Conservation (phyloP, 2,113 vertebrate genomes). For the Nannobrachium achirus region DNA sequence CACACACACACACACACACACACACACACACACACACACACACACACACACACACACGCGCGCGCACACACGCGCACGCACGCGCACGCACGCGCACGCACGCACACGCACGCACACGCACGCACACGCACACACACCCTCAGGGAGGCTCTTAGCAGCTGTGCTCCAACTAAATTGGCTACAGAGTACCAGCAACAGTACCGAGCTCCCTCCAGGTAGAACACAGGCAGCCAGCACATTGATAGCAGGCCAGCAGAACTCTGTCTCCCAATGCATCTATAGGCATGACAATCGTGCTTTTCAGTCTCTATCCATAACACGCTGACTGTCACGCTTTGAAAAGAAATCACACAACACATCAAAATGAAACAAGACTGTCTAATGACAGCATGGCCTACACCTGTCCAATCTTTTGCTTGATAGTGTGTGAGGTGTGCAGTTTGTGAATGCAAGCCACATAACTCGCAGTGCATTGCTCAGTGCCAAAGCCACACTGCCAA, state of each 20-base stretch:
- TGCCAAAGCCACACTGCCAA: too few species aligned
- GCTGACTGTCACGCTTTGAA: conserved; percentile 58
- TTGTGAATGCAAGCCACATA: too few species aligned
- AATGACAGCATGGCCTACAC: conserved; percentile 27
- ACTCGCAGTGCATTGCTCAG: too few species aligned
- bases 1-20: background rate
- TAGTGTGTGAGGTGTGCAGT: background rate
- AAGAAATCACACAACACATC: conserved; percentile 63
- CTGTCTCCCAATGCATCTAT: conserved; percentile 57
- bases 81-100: background rate
- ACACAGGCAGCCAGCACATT: conserved; percentile 63
- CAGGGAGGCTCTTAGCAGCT: conserved; percentile 74
- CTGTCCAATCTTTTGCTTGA: conserved; percentile 38
- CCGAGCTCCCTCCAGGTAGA: conserved; percentile 62
- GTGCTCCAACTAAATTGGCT: conserved; percentile 75
- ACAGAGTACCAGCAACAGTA: conserved; percentile 53
- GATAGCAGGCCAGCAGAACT: conserved; percentile 50
- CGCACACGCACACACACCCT: conserved; percentile 42
- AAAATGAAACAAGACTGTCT: conserved; percentile 45
- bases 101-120: conserved; percentile 23
- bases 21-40: background rate
- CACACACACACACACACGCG: conserved; percentile 12
- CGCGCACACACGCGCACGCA: background rate
- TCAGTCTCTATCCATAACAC: conserved; percentile 51
- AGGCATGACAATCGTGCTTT: conserved; percentile 61